A percentile compares a stretch with the other conserved stretches of the same genome.
Evolutionary conservation across 2,888 invertebrate genomes (phyloP).

Genomic region (Hyles lineata): DNA sequence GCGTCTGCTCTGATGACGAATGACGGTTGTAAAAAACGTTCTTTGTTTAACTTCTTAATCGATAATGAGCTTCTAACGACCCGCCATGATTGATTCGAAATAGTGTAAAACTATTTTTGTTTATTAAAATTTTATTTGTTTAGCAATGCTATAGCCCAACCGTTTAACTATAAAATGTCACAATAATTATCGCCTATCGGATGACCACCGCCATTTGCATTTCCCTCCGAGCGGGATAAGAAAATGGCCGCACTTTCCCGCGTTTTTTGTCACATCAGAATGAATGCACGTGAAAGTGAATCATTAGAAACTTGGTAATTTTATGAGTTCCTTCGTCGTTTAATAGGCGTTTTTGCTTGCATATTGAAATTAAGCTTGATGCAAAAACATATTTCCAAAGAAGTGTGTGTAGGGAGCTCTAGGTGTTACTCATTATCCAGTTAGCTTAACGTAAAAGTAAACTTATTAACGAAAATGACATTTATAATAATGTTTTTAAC

Average conservation of each 20-base stretch:
- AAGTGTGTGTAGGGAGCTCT: neutral
- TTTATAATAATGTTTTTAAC: no score
- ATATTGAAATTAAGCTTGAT: constrained; percentile 20
- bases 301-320: constrained; percentile 65
- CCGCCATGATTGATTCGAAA: constrained; percentile 51
- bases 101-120: constrained; percentile 7
- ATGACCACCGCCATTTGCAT: constrained; percentile 63
- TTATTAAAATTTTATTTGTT: neutral
- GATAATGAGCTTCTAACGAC: constrained; percentile 59
- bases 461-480: no score
- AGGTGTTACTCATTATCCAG: neutral
- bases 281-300: constrained; percentile 66
- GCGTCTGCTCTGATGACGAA: constrained; percentile 51
- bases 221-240: constrained; percentile 69
- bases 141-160: neutral
- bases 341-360: constrained; percentile 16
- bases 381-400: neutral
- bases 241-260: constrained; percentile 64
- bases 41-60: constrained; percentile 56
- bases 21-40: constrained; percentile 50
- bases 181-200: neutral
- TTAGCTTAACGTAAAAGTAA: no score
- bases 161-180: neutral
- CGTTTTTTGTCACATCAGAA: constrained; percentile 59
- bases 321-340: constrained; percentile 42